phyloP scores from a whole-genome alignment of 2,113 vertebrate genomes.

The Tragelaphus imberbis region DNA sequence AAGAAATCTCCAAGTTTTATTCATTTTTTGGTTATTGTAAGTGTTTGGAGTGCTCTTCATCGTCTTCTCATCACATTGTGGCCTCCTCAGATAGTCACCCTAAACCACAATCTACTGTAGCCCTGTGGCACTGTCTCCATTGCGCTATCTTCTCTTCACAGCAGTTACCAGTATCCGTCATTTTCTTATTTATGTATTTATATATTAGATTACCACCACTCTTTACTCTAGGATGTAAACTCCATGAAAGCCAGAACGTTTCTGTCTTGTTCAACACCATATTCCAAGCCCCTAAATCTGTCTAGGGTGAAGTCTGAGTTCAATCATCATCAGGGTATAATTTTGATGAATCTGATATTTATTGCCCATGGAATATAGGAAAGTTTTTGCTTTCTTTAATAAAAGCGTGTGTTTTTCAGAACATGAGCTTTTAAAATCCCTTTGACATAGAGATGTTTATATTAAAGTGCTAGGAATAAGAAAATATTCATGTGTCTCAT shows the following conservation, averaged over 20 bases:
- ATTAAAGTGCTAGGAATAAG: not conserved
- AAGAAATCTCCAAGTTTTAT: not conserved
- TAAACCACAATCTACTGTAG: not conserved
- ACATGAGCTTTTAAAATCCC: not conserved
- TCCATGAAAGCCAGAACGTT: not conserved
- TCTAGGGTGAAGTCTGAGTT: not conserved
- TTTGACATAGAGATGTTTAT: not conserved
- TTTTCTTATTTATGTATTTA: not conserved
- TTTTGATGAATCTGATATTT: not conserved
- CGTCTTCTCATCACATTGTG: not conserved
- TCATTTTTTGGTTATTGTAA: not conserved
- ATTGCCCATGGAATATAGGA: not conserved
- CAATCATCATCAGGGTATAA: not conserved
- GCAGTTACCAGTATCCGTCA: not conserved
- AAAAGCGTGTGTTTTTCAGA: not conserved
- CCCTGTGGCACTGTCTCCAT: fast-evolving
- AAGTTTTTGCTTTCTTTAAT: not conserved
- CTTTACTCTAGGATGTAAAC: not conserved
- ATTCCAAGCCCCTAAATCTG: not conserved
- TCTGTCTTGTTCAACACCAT: not conserved
- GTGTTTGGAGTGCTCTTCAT: not conserved
- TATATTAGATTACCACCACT: not conserved
- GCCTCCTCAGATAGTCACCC: not conserved
- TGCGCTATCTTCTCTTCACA: not conserved
- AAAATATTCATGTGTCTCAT: not conserved